Conservation (phyloP, 2,113 vertebrate genomes). For the Alosa alosa region DNA sequence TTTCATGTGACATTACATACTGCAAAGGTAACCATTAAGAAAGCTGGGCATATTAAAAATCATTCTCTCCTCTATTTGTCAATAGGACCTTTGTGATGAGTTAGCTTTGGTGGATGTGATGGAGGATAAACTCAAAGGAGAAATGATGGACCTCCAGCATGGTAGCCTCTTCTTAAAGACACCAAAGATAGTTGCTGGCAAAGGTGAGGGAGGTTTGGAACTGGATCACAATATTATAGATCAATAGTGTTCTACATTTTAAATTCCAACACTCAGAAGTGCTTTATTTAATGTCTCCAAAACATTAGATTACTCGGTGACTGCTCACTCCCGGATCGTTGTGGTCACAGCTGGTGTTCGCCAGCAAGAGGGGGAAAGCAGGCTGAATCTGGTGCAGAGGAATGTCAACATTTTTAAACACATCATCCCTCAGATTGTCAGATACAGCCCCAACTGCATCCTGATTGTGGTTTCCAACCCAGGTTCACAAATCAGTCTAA, state of each 20-base stretch:
- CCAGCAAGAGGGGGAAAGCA: conserved; percentile 52
- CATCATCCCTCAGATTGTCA: conserved; percentile 56
- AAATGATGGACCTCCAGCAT: conserved; percentile 60
- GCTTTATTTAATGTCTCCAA: not conserved
- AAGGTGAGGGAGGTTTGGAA: conserved; percentile 40
- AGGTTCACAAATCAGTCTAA: conserved; percentile 37
- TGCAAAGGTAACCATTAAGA: too few species aligned
- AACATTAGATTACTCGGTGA: conserved; percentile 56
- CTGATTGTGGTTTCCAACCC: conserved; percentile 59
- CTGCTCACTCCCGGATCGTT: conserved; percentile 53
- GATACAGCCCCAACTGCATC: conserved; percentile 55
- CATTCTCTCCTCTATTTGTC: not conserved
- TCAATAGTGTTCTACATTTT: not conserved
- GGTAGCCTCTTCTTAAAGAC: conserved; percentile 63
- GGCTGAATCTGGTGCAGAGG: conserved; percentile 53
- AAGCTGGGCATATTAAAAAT: too few species aligned
- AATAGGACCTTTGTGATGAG: conserved; percentile 53
- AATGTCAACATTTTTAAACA: conserved; percentile 56
- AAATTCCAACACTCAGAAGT: not conserved
- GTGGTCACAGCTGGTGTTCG: conserved; percentile 55
- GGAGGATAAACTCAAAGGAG: conserved; percentile 54
- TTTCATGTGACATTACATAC: too few species aligned
- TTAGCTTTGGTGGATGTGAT: conserved; percentile 54
- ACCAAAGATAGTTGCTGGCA: conserved; percentile 55
- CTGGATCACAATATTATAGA: not conserved